Conservation (phyloP, 2,888 invertebrate species). For the Drosophila koepferae region DNA sequence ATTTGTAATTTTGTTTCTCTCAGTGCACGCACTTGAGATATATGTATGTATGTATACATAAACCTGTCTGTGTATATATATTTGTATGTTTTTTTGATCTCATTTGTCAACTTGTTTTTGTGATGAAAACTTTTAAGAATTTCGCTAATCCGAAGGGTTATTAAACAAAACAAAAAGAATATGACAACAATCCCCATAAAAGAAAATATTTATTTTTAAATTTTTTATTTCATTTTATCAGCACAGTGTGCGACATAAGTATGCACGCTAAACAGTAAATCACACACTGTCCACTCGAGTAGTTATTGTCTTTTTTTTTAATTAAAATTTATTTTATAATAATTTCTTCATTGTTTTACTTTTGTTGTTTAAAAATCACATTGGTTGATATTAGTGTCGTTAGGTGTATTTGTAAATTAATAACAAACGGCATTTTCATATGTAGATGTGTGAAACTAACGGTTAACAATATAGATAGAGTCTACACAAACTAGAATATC, state of each 20-base stretch:
- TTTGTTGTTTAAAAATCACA: conserved; percentile 45
- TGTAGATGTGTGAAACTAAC: conserved; percentile 13
- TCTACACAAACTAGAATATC: conserved; percentile 61
- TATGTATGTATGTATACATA: conserved; percentile 8
- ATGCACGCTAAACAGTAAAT: conserved; percentile 48
- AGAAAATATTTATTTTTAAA: background rate
- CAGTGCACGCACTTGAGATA: conserved; percentile 32
- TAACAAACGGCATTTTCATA: conserved; percentile 58
- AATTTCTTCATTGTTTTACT: conserved; percentile 2
- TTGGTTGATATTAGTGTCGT: conserved; percentile 43
- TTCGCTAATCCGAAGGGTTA: conserved; percentile 38
- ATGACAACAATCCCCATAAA: conserved; percentile 33
- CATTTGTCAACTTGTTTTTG: conserved; percentile 69
- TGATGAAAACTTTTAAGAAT: conserved; percentile 52
- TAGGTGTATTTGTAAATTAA: conserved; percentile 68
- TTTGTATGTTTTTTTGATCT: conserved; percentile 56
- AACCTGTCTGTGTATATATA: conserved; percentile 27
- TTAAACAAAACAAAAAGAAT: conserved; percentile 32
- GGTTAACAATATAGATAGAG: conserved; percentile 34
- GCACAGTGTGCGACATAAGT: conserved; percentile 40
- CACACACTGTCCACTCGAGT: conserved; percentile 42
- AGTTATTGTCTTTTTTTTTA: background rate
- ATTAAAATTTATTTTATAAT: conserved; percentile 18
- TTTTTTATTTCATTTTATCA: background rate
- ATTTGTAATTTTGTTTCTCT: conserved; percentile 35